Percentiles rank a stretch among this genome's conserved stretches.
Evolutionary conservation across 2,888 invertebrate species (phyloP).

Genomic region (Seira sanloemensis): DNA sequence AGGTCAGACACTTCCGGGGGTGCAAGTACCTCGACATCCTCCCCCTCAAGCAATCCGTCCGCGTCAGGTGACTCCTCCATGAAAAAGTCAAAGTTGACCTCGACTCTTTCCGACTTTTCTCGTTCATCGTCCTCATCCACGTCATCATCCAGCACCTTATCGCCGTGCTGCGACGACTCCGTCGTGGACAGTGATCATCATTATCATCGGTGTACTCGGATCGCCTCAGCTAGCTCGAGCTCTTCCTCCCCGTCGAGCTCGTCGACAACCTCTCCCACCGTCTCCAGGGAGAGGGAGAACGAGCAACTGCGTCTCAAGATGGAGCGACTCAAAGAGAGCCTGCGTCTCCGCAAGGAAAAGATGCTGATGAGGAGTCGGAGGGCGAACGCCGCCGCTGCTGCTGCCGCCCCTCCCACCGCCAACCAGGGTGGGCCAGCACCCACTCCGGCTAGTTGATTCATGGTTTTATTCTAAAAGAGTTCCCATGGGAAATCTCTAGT

Average conservation of each 20-base stretch:
- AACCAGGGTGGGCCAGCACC: neutral
- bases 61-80: neutral
- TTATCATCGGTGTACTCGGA: conserved; percentile 20
- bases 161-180: conserved; percentile 14
- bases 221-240: conserved; percentile 19
- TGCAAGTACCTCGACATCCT: conserved; percentile 13
- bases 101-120: neutral
- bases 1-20: neutral
- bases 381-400: conserved; percentile 14
- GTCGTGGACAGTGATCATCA: conserved; percentile 33
- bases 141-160: neutral
- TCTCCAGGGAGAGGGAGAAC: conserved; percentile 58
- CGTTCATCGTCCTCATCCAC: neutral
- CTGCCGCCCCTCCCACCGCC: neutral
- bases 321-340: conserved; percentile 65
- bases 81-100: conserved; percentile 29
- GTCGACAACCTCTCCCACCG: conserved; percentile 15
- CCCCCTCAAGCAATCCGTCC: conserved; percentile 15
- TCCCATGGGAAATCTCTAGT: too few relatives aligned
- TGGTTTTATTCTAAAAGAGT: neutral
- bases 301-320: conserved; percentile 65
- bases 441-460: conserved; percentile 38
- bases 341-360: conserved; percentile 65
- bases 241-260: conserved; percentile 18
- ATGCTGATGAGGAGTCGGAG: conserved; percentile 49